Evolutionary conservation across 1,140 invertebrate genomes (phyloP).

Genomic region (Pogonus chalceus): DNA sequence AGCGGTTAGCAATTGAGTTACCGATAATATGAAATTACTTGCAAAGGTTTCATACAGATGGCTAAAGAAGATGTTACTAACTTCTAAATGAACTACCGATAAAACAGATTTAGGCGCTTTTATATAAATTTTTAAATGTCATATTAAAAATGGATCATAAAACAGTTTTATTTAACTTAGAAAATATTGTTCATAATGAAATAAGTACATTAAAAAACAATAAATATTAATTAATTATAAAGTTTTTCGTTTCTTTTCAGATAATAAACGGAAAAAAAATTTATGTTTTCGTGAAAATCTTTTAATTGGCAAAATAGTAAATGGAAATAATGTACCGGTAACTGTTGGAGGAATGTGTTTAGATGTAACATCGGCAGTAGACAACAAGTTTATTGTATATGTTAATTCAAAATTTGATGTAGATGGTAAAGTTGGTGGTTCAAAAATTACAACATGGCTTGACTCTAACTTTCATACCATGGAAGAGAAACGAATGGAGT

Average conservation of each 20-base stretch:
- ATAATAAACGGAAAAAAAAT: slow-evolving; percentile 29
- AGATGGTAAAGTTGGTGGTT: slow-evolving; percentile 38
- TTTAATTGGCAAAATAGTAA: slow-evolving; percentile 22
- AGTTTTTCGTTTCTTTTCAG: slow-evolving; percentile 30
- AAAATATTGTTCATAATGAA: no score
- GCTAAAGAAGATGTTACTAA: no score
- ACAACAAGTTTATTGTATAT: slow-evolving; percentile 39
- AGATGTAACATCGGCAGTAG: slow-evolving; percentile 21
- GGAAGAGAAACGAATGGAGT: slow-evolving; percentile 46
- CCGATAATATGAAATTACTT: no score
- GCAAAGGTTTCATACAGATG: no score
- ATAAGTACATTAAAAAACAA: no score
- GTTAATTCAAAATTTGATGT: slow-evolving; percentile 40
- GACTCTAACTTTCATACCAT: slow-evolving; percentile 44
- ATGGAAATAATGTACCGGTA: not conserved
- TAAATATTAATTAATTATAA: no score
- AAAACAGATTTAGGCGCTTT: no score
- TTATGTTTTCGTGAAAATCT: slow-evolving; percentile 25
- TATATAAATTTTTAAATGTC: no score
- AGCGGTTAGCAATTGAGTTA: not conserved
- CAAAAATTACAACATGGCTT: slow-evolving; percentile 42
- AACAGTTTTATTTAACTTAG: no score
- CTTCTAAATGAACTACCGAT: no score
- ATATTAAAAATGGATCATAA: no score
- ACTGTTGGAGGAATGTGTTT: slow-evolving; percentile 26